Evolutionary conservation across 2,888 invertebrate species (phyloP).

Genomic region (Agriopis marginaria): DNA sequence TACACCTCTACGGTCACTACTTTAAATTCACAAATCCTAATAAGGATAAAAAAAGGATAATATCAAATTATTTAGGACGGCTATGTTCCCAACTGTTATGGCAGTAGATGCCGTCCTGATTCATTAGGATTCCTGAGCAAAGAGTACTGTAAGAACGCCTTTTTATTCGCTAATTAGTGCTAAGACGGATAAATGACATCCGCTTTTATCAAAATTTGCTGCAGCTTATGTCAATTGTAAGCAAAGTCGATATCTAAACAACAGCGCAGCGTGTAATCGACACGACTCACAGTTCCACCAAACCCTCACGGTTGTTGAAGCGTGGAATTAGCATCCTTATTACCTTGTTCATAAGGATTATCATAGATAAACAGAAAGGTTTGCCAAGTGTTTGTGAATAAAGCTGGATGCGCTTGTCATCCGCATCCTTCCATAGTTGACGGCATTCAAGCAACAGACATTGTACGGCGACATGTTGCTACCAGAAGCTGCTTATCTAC

Average conservation of each 20-base stretch:
- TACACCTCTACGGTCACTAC: no score
- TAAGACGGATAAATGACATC: background rate
- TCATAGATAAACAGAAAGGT: slow-evolving; percentile 30
- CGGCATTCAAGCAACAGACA: slow-evolving; percentile 58
- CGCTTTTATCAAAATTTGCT: slow-evolving; percentile 12
- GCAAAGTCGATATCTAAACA: slow-evolving; percentile 57
- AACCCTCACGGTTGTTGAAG: slow-evolving; percentile 17
- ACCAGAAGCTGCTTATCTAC: slow-evolving; percentile 48
- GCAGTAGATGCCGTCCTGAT: no score
- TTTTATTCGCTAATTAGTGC: background rate
- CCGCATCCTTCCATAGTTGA: slow-evolving; percentile 58
- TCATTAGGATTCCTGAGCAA: background rate
- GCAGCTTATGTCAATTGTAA: slow-evolving; percentile 53
- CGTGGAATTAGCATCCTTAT: slow-evolving; percentile 47
- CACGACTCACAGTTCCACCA: slow-evolving; percentile 50
- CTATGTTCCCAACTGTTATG: background rate
- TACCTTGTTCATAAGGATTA: slow-evolving; percentile 37
- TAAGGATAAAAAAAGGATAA: background rate
- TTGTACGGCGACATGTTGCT: slow-evolving; percentile 51
- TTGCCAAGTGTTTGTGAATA: slow-evolving; percentile 49
- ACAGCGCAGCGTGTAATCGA: slow-evolving; percentile 58
- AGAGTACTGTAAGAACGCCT: background rate
- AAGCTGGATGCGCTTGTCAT: slow-evolving; percentile 55
- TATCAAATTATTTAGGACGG: background rate
- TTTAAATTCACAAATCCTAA: background rate